These are phyloP conservation scores for Ostrea edulis DNA, from an alignment of 1,140 invertebrate genomes.

Conservation along the genomic window DNA sequence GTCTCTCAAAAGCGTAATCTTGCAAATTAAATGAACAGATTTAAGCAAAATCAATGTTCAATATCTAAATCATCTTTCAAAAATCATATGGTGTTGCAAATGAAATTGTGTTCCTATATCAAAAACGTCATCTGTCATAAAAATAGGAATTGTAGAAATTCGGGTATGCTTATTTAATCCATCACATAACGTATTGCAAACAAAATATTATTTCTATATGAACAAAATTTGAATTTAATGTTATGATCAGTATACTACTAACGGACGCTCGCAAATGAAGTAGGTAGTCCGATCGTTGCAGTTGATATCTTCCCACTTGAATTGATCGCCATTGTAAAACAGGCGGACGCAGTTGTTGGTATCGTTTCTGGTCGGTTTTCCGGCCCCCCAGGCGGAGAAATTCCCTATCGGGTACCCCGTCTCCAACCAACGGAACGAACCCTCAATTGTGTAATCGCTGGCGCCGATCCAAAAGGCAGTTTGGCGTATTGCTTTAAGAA, in stretches of 20 bases:
- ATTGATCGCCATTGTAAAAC: background rate
- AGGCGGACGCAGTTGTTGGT: background rate
- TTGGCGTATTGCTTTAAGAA: background rate
- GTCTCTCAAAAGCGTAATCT: too few relatives aligned
- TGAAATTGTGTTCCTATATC: too few relatives aligned
- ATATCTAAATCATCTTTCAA: too few relatives aligned
- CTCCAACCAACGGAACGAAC: slow-evolving; percentile 38
- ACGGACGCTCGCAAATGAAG: slow-evolving; percentile 35
- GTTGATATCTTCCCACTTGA: slow-evolving; percentile 3
- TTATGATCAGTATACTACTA: background rate
- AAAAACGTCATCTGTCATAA: too few relatives aligned
- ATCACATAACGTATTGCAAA: too few relatives aligned
- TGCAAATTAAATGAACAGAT: too few relatives aligned
- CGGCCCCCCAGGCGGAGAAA: background rate
- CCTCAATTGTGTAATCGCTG: slow-evolving; percentile 22
- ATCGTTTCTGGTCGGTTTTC: slow-evolving; percentile 1
- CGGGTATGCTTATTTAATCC: too few relatives aligned
- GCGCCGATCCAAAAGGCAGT: slow-evolving; percentile 29
- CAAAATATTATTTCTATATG: too few relatives aligned
- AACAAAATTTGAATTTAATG: background rate
- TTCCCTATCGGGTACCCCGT: slow-evolving; percentile 1
- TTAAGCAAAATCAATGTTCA: too few relatives aligned
- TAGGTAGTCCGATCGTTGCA: slow-evolving; percentile 1
- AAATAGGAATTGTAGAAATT: too few relatives aligned
- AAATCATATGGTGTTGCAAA: too few relatives aligned